Percentiles rank a stretch among this genome's conserved stretches.
phyloP scores from a whole-genome alignment of 2,888 invertebrate genomes.

The Tridacna gigas region DNA sequence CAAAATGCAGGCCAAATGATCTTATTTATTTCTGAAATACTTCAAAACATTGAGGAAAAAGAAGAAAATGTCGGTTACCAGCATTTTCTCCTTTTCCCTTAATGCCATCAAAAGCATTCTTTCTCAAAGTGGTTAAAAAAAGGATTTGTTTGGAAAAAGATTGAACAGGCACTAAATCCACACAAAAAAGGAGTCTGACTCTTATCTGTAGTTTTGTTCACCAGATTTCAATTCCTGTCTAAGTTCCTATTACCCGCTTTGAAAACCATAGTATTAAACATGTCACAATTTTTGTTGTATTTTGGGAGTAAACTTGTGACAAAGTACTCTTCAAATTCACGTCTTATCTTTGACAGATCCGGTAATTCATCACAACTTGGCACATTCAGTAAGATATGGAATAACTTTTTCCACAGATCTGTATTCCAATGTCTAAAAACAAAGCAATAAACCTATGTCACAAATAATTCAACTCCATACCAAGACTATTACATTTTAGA shows the following conservation, averaged over 20 bases:
- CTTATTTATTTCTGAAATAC: too few species aligned
- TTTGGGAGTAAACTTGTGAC: conserved; percentile 63
- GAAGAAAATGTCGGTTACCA: not conserved
- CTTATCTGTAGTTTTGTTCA: not conserved
- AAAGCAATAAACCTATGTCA: too few species aligned
- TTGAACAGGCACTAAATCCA: too few species aligned
- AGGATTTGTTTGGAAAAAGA: too few species aligned
- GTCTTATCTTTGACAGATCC: conserved; percentile 86
- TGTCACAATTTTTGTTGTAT: conserved; percentile 60
- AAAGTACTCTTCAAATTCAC: conserved; percentile 79
- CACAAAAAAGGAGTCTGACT: too few species aligned
- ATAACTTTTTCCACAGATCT: conserved; percentile 91
- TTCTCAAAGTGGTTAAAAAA: too few species aligned
- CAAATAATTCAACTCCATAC: too few species aligned
- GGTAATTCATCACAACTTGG: conserved; percentile 91
- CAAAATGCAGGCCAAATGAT: too few species aligned
- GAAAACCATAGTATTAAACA: not conserved
- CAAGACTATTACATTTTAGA: too few species aligned
- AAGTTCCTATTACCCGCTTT: not conserved
- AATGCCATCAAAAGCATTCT: too few species aligned
- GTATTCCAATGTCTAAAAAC: conserved; percentile 75
- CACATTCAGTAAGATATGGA: conserved; percentile 92
- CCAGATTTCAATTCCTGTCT: not conserved
- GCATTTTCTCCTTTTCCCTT: not conserved
- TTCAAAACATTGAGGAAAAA: too few species aligned